Base-by-base conservation (phyloP, 2,113 vertebrate genomes). In the Cercocebus atys region DNA sequence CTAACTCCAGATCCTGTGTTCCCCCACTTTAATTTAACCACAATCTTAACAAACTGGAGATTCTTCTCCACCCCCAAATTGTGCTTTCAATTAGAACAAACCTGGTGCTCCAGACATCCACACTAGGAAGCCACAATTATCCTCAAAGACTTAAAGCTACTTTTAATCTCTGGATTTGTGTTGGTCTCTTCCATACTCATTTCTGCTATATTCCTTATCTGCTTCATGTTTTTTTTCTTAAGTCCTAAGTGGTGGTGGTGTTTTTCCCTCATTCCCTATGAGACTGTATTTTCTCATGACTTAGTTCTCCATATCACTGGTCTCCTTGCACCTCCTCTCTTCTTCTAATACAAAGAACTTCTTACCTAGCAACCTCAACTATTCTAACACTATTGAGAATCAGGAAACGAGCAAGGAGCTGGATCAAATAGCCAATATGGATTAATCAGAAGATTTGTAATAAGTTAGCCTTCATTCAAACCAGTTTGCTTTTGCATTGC, bases 1-100 rank as follows among this genome's bases (percentile, higher is more conserved):
- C 98, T 99, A 99, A 99, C 95, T 97, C 98, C 88, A 98, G 97
- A 94, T 84, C 80, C 97, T 98, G 99, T 98, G 98, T 99, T 98
- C 98, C 95, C 96, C 90, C 97, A 94, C 97, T 98, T 98, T 94
- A 98, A 98, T 98, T 99, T 98, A 98, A 98, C 98, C 95, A 83
- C 97, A 97, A 88, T 97, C 98, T 97, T 97, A 98, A 98, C 98
- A 98, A 97, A 98, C 98, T 98, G 92, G 78, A 97, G 96, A 96
- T 97, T 98, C 98, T 94, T 59, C n/a, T 55, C 85, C n/a, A 30
- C 91, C 91, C 97, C 75, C 95, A 97, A 98, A 98, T 97, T 96
- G 95, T 97, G 96, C 96, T 98, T 97, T 95, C 98, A 98, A 98
- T 98, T 95, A 97, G 95, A 96, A 96, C 87, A 98, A 98, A 98